These are phyloP conservation scores for Chamaea fasciata DNA, from an alignment of 2,113 vertebrate species.

Conservation along the genomic window DNA sequence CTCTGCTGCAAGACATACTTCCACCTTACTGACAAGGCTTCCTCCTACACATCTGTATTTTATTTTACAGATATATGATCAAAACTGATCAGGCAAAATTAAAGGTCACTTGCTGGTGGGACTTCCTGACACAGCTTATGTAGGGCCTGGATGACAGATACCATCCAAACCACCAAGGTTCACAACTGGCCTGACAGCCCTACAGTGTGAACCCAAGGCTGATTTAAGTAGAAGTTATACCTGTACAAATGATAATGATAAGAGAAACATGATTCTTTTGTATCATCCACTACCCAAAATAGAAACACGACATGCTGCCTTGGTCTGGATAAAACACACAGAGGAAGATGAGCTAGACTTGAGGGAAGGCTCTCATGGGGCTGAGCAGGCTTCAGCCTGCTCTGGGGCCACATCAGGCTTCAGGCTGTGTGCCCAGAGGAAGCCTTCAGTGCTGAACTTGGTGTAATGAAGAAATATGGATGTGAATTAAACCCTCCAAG, in stretches of 20 bases:
- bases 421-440: background rate
- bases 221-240: background rate
- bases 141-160: background rate
- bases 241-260: background rate
- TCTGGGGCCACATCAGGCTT: background rate
- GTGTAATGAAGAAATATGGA: background rate
- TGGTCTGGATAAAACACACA: fast-evolving
- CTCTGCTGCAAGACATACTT: background rate
- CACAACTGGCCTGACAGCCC: background rate
- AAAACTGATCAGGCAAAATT: background rate
- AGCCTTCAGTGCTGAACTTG: background rate
- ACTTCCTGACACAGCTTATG: background rate
- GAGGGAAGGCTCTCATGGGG: fast-evolving
- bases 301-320: background rate
- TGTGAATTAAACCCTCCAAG: background rate
- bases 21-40: background rate
- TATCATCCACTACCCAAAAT: background rate
- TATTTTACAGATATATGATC: background rate
- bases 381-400: background rate
- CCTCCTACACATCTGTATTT: background rate
- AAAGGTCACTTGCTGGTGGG: background rate
- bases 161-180: background rate
- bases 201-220: background rate
- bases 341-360: background rate
- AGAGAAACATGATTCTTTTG: background rate